These are phyloP conservation scores for Stegastes partitus DNA, from an alignment of 2,113 vertebrate species.

Conservation along the genomic window DNA sequence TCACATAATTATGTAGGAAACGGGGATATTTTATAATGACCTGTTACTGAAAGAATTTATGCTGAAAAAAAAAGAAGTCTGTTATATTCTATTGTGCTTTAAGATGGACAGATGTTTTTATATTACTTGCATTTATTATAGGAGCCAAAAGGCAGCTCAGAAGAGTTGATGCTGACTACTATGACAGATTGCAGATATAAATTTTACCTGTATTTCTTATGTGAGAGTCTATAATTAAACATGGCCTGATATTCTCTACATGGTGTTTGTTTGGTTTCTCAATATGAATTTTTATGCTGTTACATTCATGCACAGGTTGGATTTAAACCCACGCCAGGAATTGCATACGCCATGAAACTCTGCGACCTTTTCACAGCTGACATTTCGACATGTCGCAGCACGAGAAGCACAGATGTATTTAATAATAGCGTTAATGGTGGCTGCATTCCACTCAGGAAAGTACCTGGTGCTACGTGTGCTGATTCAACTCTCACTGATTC, in stretches of 20 bases:
- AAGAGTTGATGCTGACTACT: constrained; percentile 66
- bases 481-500: no score
- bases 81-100: constrained; percentile 45
- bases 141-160: constrained; percentile 51
- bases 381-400: no score
- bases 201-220: constrained; percentile 73
- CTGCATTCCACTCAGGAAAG: no score
- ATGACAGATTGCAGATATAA: constrained; percentile 61
- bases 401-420: no score
- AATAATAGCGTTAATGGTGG: no score
- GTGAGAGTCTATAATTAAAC: constrained; percentile 74
- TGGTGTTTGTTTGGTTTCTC: constrained; percentile 30
- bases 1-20: constrained; percentile 34
- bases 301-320: no score
- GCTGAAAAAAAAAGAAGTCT: constrained; percentile 17
- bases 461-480: no score
- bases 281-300: no score
- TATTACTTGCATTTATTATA: constrained; percentile 64
- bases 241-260: constrained; percentile 61
- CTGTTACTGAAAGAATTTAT: constrained; percentile 34
- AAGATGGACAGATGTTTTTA: constrained; percentile 57
- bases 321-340: no score
- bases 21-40: constrained; percentile 13
- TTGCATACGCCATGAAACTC: no score
- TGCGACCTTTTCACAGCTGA: no score